Evolutionary conservation across 2,797 vertebrate species (phyloP).

Genomic region (Silurus lanzhouensis): DNA sequence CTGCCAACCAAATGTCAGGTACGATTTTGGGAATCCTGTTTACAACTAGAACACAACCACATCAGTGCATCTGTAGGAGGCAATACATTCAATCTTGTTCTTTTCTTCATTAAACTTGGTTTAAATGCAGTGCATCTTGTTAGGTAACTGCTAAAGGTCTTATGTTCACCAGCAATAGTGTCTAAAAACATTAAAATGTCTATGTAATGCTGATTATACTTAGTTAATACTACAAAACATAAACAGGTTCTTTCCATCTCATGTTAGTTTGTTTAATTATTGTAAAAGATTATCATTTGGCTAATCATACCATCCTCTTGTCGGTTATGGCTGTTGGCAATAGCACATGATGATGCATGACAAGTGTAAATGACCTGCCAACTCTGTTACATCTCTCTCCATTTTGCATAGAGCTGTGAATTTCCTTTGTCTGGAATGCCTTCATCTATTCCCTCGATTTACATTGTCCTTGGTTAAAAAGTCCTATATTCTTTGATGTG

Average conservation of each 20-base stretch:
- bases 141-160: not conserved
- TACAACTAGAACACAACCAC: conserved; percentile 30
- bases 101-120: not conserved
- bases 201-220: not conserved
- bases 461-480: conserved; percentile 4
- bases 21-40: conserved; percentile 50
- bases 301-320: conserved; percentile 17
- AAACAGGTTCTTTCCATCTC: not conserved
- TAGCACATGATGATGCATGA: conserved; percentile 32
- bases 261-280: not conserved
- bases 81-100: not conserved
- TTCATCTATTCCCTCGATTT: conserved; percentile 24
- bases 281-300: not conserved
- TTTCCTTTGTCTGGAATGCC: conserved; percentile 21
- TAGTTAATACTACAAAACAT: not conserved
- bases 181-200: not conserved
- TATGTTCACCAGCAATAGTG: not conserved
- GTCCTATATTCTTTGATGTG: not conserved
- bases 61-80: not conserved
- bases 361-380: conserved; percentile 33
- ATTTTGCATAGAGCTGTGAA: conserved; percentile 36
- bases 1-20: conserved; percentile 35
- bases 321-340: conserved; percentile 29
- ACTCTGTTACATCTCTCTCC: conserved; percentile 32
- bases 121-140: not conserved